These are phyloP conservation scores for Pygocentrus nattereri DNA, from an alignment of 2,797 vertebrate genomes.

Conservation along the genomic window DNA sequence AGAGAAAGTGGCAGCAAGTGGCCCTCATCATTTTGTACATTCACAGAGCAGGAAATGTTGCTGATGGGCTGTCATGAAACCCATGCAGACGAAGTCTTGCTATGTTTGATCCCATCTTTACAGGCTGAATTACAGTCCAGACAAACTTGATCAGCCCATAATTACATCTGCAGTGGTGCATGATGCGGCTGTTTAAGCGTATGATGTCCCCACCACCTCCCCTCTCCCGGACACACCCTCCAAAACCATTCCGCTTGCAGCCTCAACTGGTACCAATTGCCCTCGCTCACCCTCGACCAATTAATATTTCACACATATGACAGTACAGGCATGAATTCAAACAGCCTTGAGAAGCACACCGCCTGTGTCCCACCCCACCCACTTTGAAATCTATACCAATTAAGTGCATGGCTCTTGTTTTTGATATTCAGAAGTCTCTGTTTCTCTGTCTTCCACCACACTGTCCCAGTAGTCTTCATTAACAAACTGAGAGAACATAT, in stretches of 20 bases:
- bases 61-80: conserved; percentile 12
- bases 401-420: conserved; percentile 54
- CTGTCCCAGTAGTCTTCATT: conserved; percentile 63
- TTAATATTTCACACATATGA: conserved; percentile 59
- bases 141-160: conserved; percentile 44
- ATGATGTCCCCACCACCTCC: conserved; percentile 19
- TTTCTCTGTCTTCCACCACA: conserved; percentile 44
- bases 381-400: conserved; percentile 63
- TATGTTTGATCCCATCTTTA: conserved; percentile 21
- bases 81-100: conserved; percentile 27
- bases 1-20: neutral
- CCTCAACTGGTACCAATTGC: conserved; percentile 45
- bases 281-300: conserved; percentile 48
- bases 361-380: conserved; percentile 31
- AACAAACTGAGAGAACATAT: conserved; percentile 53
- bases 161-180: conserved; percentile 46
- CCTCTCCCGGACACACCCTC: neutral
- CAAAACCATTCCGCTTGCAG: conserved; percentile 17
- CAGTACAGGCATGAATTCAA: conserved; percentile 52
- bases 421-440: conserved; percentile 53
- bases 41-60: conserved; percentile 13
- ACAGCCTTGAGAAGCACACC: conserved; percentile 52
- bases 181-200: conserved; percentile 53
- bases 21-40: neutral
- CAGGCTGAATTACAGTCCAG: conserved; percentile 37